A percentile compares a stretch with the other conserved stretches of the same genome.
Evolutionary conservation across 2,888 invertebrate species (phyloP).

Genomic region (Anticlea derivata): DNA sequence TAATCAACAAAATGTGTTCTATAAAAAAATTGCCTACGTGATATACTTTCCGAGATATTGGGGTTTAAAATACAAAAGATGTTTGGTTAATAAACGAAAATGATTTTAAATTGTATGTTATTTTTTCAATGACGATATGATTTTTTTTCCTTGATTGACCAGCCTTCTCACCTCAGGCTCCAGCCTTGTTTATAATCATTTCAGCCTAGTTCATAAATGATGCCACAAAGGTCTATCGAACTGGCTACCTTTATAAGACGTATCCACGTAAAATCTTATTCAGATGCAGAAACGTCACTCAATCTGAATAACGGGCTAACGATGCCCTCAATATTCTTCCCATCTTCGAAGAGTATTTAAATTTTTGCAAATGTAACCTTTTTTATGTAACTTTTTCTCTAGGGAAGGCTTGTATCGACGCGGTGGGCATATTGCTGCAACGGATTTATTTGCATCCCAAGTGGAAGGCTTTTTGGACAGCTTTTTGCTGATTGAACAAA

Average conservation of each 20-base stretch:
- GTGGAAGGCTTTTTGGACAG: conserved; percentile 58
- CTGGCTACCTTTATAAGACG: conserved; percentile 6
- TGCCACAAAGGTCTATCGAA: no score
- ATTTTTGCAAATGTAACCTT: conserved; percentile 55
- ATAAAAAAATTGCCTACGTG: no score
- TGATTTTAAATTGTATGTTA: no score
- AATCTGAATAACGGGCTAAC: conserved; percentile 69
- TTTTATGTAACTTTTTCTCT: conserved; percentile 37
- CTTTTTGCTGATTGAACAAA: conserved; percentile 73
- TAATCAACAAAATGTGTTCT: no score
- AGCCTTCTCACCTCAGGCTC: no score
- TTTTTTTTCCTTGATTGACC: no score
- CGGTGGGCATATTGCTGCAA: conserved; percentile 71
- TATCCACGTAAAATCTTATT: conserved; percentile 39
- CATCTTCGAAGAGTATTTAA: conserved; percentile 59
- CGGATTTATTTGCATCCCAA: conserved; percentile 74
- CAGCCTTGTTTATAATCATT: no score
- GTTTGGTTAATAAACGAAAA: no score
- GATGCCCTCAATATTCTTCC: conserved; percentile 72
- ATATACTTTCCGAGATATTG: no score
- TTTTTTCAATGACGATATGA: no score
- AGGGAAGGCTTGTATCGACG: conserved; percentile 36
- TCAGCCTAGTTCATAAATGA: no score
- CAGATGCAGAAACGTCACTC: conserved; percentile 62
- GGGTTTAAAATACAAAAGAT: no score